Conservation (phyloP, 2,113 vertebrate species). For the Thalassarche chlororhynchos region DNA sequence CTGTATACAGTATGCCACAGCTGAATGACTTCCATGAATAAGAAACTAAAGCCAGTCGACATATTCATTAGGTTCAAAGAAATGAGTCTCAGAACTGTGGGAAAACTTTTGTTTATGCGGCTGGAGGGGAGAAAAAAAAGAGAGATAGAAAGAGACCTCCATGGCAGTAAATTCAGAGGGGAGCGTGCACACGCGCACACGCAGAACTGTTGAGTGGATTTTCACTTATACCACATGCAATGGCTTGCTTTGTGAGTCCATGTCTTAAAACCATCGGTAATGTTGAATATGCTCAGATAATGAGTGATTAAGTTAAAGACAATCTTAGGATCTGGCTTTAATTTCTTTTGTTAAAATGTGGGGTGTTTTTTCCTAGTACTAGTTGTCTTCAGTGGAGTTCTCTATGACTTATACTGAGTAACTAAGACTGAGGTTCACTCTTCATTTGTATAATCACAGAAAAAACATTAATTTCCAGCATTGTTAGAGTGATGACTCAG, state of each 20-base stretch:
- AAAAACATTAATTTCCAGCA: background rate
- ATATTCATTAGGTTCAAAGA: conserved; percentile 65
- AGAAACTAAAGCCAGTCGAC: conserved; percentile 31
- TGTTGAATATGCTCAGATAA: background rate
- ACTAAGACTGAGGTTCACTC: background rate
- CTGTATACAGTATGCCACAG: conserved; percentile 50
- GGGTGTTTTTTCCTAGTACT: background rate
- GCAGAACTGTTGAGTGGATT: background rate
- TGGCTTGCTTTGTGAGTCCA: background rate
- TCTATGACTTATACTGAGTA: background rate
- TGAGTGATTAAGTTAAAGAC: background rate
- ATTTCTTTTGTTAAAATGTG: background rate
- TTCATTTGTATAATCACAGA: background rate
- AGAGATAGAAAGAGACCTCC: conserved; percentile 29
- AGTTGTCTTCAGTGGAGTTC: background rate
- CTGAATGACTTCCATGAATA: conserved; percentile 66
- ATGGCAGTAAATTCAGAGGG: background rate
- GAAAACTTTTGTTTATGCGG: conserved; percentile 62
- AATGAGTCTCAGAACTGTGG: conserved; percentile 54
- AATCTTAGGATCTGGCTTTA: background rate
- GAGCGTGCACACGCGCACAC: background rate
- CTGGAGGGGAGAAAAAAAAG: background rate
- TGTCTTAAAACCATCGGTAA: background rate
- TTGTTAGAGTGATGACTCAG: background rate
- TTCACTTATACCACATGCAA: background rate